Evolutionary conservation across 2,888 invertebrate species (phyloP).

Genomic region (Chouioia cunea): DNA sequence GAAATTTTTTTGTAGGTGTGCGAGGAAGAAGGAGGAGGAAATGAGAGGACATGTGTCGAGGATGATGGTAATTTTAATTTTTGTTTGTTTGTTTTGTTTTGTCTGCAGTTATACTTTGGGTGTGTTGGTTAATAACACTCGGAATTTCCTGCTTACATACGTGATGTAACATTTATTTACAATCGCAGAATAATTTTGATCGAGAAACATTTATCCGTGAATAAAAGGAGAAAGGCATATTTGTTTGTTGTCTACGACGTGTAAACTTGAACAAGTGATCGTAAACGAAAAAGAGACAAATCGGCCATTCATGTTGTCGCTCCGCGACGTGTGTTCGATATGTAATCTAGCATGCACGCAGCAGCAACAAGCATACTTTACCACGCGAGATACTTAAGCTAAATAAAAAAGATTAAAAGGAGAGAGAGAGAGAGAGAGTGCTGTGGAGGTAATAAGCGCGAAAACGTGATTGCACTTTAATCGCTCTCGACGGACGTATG

Average conservation of each 20-base stretch:
- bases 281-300: too few species aligned
- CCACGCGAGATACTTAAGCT: too few species aligned
- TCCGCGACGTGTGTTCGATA: background rate
- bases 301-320: too few species aligned
- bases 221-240: too few species aligned
- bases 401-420: too few species aligned
- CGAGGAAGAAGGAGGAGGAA: constrained; percentile 18
- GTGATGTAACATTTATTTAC: too few species aligned
- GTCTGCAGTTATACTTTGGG: background rate
- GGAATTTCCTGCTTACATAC: too few species aligned
- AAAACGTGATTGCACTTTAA: constrained; percentile 38
- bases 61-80: background rate
- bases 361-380: background rate
- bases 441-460: constrained; percentile 16
- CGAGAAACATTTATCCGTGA: too few species aligned
- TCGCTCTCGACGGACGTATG: constrained; percentile 9
- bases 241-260: too few species aligned
- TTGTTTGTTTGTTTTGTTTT: constrained; percentile 22
- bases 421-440: too few species aligned
- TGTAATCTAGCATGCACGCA: constrained; percentile 11
- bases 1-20: background rate
- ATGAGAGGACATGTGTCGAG: constrained; percentile 12
- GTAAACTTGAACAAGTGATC: too few species aligned
- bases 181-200: too few species aligned
- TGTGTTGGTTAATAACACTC: background rate